A percentile compares a stretch with the other conserved stretches of the same genome.
These are phyloP conservation scores for Eulemur rubriventer DNA, from an alignment of 2,797 vertebrate genomes.

Conservation along the genomic window DNA sequence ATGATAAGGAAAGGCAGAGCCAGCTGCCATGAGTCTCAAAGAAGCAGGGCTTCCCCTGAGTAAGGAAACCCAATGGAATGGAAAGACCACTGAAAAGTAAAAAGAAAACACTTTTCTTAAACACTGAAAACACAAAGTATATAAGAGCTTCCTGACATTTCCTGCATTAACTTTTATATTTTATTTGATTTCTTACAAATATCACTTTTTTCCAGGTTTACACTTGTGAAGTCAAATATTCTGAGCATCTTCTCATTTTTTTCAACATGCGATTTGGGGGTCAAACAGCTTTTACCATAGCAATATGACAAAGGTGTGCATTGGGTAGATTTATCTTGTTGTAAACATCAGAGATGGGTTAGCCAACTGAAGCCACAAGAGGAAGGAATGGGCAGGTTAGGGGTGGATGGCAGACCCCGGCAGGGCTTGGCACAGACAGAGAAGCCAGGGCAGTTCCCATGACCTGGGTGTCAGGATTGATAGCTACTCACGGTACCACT, in stretches of 20 bases:
- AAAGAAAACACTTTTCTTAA: neutral
- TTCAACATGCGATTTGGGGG: slow-evolving; percentile 18
- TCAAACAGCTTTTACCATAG: neutral
- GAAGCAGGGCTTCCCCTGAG: neutral
- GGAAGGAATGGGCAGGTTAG: neutral
- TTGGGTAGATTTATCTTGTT: neutral
- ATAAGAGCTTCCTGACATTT: neutral
- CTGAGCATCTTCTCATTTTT: neutral
- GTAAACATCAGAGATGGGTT: neutral
- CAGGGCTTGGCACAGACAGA: neutral
- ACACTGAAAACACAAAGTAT: neutral
- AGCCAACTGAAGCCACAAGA: neutral
- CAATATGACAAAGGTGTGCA: neutral
- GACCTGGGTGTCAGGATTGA: neutral
- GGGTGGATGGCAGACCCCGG: neutral
- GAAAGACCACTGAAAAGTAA: neutral
- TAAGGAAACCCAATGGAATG: neutral
- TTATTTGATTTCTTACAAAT: neutral
- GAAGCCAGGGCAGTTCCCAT: neutral
- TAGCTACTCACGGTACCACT: neutral
- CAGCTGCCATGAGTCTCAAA: neutral
- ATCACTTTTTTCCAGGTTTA: neutral
- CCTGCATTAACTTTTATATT: neutral
- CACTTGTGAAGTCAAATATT: neutral
- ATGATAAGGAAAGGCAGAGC: neutral